phyloP scores from a whole-genome alignment of 1,140 invertebrate species.

The Drosophila sturtevanti region DNA sequence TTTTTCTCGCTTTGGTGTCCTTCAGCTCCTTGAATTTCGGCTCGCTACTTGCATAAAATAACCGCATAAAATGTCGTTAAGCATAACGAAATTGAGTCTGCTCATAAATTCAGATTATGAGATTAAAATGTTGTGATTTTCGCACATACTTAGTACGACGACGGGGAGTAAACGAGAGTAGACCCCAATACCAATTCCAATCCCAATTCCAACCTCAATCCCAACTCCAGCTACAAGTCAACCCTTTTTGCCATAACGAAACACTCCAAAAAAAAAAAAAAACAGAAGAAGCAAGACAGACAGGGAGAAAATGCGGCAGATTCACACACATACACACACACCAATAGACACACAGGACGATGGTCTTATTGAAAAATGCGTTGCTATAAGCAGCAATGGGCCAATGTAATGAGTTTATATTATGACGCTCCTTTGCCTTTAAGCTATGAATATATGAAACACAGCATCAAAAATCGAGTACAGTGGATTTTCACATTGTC shows the following conservation, averaged over 20 bases:
- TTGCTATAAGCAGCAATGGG: conserved; percentile 42
- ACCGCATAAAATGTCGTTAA: conserved; percentile 81
- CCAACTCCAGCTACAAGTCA: conserved; percentile 16
- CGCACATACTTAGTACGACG: conserved; percentile 43
- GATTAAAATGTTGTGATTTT: conserved; percentile 81
- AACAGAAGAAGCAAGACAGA: conserved; percentile 13
- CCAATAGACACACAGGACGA: neutral
- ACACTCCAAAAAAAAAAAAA: conserved; percentile 29
- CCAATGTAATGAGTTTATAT: conserved; percentile 57
- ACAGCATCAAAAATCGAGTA: conserved; percentile 8
- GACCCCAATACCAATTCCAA: neutral
- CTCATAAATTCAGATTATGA: conserved; percentile 81
- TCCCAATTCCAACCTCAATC: neutral
- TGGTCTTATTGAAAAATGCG: conserved; percentile 56
- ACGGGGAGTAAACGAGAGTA: neutral
- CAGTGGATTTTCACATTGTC: conserved; percentile 24
- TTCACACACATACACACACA: neutral
- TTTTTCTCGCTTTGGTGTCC: conserved; percentile 1
- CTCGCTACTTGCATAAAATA: conserved; percentile 65
- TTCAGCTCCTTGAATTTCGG: conserved; percentile 49
- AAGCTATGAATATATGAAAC: conserved; percentile 57
- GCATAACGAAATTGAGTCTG: conserved; percentile 80
- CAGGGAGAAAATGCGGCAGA: neutral
- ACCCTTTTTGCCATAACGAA: conserved; percentile 64
- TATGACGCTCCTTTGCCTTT: conserved; percentile 39